Percentiles rank a stretch among this genome's conserved stretches.
Evolutionary conservation across 1,140 invertebrate genomes (phyloP).

Genomic region (Atopsyche davidsoni): DNA sequence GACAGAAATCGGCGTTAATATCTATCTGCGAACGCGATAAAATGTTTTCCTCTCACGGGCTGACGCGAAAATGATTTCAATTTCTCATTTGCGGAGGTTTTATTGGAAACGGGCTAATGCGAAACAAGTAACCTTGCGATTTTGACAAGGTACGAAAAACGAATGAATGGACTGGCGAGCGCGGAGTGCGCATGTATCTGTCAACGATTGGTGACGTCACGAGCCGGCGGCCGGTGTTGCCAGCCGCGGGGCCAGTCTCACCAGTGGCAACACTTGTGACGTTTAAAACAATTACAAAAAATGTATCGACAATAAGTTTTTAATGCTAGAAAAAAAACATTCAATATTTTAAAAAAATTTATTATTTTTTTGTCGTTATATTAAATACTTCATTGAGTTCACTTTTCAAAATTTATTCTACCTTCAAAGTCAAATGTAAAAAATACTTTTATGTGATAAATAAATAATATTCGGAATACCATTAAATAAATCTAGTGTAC

Average conservation of each 20-base stretch:
- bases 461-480: too few relatives aligned
- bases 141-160: slow-evolving; percentile 20
- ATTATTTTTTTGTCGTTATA: too few relatives aligned
- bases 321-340: too few relatives aligned
- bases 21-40: neutral
- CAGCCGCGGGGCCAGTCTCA: neutral
- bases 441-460: too few relatives aligned
- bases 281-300: too few relatives aligned
- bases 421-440: too few relatives aligned
- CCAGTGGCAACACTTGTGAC: too few relatives aligned
- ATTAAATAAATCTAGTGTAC: too few relatives aligned
- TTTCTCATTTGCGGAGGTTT: slow-evolving; percentile 9
- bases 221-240: neutral
- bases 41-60: neutral
- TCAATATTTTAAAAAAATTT: too few relatives aligned
- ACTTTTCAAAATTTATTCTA: too few relatives aligned
- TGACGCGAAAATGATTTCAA: slow-evolving; percentile 12
- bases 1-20: slow-evolving; percentile 4
- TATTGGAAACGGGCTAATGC: slow-evolving; percentile 14
- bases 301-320: too few relatives aligned
- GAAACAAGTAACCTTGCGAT: slow-evolving; percentile 6
- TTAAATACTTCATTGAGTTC: too few relatives aligned
- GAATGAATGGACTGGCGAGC: slow-evolving; percentile 15
- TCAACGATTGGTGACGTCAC: slow-evolving; percentile 27
- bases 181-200: slow-evolving; percentile 19